Percentiles rank a stretch among this genome's conserved stretches.
These are phyloP conservation scores for Scaptodrosophila latifasciaeformis DNA, from an alignment of 2,888 invertebrate genomes.

Conservation along the genomic window DNA sequence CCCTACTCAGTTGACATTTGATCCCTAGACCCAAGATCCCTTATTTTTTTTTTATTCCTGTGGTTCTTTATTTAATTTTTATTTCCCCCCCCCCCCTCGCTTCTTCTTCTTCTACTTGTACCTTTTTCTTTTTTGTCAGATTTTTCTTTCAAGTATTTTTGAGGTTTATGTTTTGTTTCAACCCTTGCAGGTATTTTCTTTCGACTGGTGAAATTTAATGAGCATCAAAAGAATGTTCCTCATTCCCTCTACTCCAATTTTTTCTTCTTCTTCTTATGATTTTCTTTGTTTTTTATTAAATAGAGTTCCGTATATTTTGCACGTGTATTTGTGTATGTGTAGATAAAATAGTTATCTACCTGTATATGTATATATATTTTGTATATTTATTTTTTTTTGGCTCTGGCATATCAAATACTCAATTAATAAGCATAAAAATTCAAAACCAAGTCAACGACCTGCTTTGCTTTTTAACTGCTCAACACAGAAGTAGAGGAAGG, in stretches of 20 bases:
- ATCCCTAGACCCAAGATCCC: too few relatives aligned
- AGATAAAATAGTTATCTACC: neutral
- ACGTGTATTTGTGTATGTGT: slow-evolving; percentile 23
- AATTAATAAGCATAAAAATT: slow-evolving; percentile 70
- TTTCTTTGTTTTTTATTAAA: neutral
- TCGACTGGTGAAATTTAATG: slow-evolving; percentile 16
- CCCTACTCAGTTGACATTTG: slow-evolving; percentile 62
- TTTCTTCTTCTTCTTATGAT: too few relatives aligned
- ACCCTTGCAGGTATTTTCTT: too few relatives aligned
- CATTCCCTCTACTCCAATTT: too few relatives aligned
- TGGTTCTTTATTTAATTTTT: slow-evolving; percentile 38
- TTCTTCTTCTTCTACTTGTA: slow-evolving; percentile 18
- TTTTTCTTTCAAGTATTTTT: slow-evolving; percentile 4
- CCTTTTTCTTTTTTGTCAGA: neutral
- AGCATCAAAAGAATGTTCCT: slow-evolving; percentile 4
- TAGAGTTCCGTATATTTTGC: slow-evolving; percentile 30
- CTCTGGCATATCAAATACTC: slow-evolving; percentile 70
- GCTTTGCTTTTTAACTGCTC: slow-evolving; percentile 66
- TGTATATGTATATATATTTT: slow-evolving; percentile 8
- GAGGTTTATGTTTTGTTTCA: neutral
- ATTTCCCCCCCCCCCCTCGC: slow-evolving; percentile 25
- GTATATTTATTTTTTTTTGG: slow-evolving; percentile 20
- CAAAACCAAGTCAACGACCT: slow-evolving; percentile 67
- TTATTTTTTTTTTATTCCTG: slow-evolving; percentile 65
- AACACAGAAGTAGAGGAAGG: slow-evolving; percentile 11